A percentile compares a stretch with the other conserved stretches of the same genome.
phyloP scores from a whole-genome alignment of 2,888 invertebrate genomes.

The Polydrusus cervinus region DNA sequence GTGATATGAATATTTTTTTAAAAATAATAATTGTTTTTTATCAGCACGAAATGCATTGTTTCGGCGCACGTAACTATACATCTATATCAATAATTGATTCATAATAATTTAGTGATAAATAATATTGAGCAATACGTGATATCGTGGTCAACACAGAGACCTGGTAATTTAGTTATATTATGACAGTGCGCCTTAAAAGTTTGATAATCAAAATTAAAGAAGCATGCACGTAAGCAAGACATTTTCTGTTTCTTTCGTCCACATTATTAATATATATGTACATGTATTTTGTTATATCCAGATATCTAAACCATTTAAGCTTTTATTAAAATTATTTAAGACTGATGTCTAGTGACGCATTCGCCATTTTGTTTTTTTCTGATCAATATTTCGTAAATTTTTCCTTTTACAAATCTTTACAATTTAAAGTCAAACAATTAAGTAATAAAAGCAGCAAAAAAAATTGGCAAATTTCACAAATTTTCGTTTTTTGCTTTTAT shows the following conservation, averaged over 20 bases:
- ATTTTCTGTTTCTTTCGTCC: background rate
- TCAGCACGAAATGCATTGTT: slow-evolving; percentile 19
- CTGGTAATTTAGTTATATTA: background rate
- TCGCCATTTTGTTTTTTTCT: too few relatives aligned
- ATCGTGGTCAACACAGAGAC: background rate
- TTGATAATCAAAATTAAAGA: slow-evolving; percentile 12
- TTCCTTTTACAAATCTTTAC: too few relatives aligned
- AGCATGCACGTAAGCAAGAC: background rate
- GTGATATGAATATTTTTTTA: background rate
- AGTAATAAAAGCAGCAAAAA: too few relatives aligned
- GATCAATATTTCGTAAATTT: too few relatives aligned
- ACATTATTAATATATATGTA: too few relatives aligned
- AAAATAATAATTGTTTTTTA: slow-evolving; percentile 8
- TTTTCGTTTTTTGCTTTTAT: too few relatives aligned
- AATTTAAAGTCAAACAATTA: too few relatives aligned
- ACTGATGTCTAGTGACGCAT: too few relatives aligned
- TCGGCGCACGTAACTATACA: slow-evolving; percentile 1
- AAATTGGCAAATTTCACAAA: too few relatives aligned
- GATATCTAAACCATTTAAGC: too few relatives aligned
- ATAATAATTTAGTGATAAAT: slow-evolving; percentile 9
- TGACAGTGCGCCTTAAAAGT: slow-evolving; percentile 15
- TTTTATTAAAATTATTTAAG: too few relatives aligned
- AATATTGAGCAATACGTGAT: slow-evolving; percentile 17
- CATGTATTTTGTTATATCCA: too few relatives aligned
- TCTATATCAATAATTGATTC: slow-evolving; percentile 1